Conservation (phyloP, 2,888 invertebrate species). For the Nomada fucata region DNA sequence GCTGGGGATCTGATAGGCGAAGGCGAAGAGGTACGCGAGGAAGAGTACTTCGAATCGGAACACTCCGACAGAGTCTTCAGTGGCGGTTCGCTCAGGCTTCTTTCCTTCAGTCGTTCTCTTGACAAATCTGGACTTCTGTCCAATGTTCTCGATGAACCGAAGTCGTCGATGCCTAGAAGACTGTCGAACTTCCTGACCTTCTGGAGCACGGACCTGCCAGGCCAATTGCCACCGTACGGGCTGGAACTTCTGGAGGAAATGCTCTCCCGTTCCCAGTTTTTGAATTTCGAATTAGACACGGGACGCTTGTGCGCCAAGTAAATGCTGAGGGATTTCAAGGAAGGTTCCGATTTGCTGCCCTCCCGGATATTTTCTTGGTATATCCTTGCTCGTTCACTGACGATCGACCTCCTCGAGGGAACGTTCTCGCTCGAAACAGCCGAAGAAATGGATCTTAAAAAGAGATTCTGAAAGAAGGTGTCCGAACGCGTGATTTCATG, state of each 20-base stretch:
- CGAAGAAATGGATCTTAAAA: constrained; percentile 85
- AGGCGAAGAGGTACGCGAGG: constrained; percentile 85
- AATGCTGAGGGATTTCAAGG: constrained; percentile 86
- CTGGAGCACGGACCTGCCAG: constrained; percentile 84
- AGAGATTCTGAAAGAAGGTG: constrained; percentile 90
- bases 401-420: constrained; percentile 86
- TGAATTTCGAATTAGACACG: constrained; percentile 90
- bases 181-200: constrained; percentile 81
- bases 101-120: constrained; percentile 83
- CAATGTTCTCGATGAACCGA: constrained; percentile 78
- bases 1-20: constrained; percentile 88
- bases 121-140: constrained; percentile 82
- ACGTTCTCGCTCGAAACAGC: constrained; percentile 81
- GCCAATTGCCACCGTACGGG: constrained; percentile 87
- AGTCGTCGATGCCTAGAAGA: constrained; percentile 79
- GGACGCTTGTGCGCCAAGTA: constrained; percentile 89
- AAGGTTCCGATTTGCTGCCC: constrained; percentile 85
- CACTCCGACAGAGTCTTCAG: constrained; percentile 83
- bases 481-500: constrained; percentile 87
- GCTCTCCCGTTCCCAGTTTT: constrained; percentile 87
- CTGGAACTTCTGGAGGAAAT: constrained; percentile 85
- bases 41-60: constrained; percentile 62
- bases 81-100: constrained; percentile 89
- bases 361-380: constrained; percentile 87
- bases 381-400: constrained; percentile 89